Evolutionary conservation across 2,888 invertebrate genomes (phyloP), one percentile per base, ranked within the genome.

Genomic region (Drosophila putrida): DNA sequence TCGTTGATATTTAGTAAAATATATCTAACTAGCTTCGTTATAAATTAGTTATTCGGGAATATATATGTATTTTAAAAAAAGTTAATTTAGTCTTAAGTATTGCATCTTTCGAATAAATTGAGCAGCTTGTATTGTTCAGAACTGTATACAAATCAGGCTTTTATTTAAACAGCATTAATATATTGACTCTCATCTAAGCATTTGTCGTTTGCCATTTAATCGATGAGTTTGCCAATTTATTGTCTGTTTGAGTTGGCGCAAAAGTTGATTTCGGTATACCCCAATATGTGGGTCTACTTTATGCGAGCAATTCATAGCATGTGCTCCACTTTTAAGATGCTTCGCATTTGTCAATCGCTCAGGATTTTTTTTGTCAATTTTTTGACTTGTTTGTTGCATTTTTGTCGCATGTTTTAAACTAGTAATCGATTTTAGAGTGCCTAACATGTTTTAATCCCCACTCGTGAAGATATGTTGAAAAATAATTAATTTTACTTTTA

Each of bases 141-240:
- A 36, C 27, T 39, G 13, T 27, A 57, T 43, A 49, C 50, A 76
- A 72, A 47, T 59, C 25, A 46, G 28, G 13, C 35, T 64, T 68
- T 71, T 25, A 59, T 75, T 63, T 66, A 36, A 68, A 65, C 57
- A 46, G 47, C 41, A 31, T 64, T 46, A 60, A 88, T 85, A 80
- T 82, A 83, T 85, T 70, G 71, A 57, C 65, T 35, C 13, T 53
- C 20, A 54, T 46, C 35, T 41, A 39, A 71, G 31, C 61, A 76
- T 84, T 81, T 78, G 82, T 87, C 82, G 71, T 72, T 82, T 75
- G 77, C 75, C 80, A 80, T 80, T 88, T 85, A 79, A 76, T 76
- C 66, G 66, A 60, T 44, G 75, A 69, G 28, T 44, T 27, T 35
- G 44, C 25, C 41, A 49, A 58, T 38, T 63, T 46, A 10, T 13